Conservation (phyloP, 1,140 invertebrate species). For the Mercenaria mercenaria region DNA sequence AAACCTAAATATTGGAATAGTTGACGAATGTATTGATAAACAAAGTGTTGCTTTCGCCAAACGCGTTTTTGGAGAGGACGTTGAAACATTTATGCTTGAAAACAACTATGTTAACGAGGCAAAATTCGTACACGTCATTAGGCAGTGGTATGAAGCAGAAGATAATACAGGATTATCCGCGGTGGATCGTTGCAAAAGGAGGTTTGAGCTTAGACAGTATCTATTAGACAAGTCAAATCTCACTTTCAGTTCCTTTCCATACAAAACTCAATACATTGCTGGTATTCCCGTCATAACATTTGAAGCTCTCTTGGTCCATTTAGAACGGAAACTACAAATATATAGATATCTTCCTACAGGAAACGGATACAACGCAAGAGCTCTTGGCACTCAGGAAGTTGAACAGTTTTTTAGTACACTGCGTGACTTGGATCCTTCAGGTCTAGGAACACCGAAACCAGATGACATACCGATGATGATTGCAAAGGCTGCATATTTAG, state of each 20-base stretch:
- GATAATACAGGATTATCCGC: conserved; percentile 44
- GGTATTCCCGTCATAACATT: conserved; percentile 37
- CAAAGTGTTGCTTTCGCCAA: conserved; percentile 52
- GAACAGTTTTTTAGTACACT: conserved; percentile 59
- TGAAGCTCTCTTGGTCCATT: conserved; percentile 33
- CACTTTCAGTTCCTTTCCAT: conserved; percentile 30
- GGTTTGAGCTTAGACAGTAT: conserved; percentile 17
- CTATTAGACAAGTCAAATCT: neutral
- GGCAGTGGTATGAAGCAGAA: conserved; percentile 55
- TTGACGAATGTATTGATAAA: conserved; percentile 54
- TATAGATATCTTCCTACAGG: neutral
- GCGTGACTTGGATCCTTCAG: conserved; percentile 47
- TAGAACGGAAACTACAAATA: conserved; percentile 42
- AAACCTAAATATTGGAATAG: neutral
- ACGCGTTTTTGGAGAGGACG: conserved; percentile 39
- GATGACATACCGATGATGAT: conserved; percentile 28
- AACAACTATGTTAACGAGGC: conserved; percentile 27
- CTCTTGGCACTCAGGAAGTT: conserved; percentile 45
- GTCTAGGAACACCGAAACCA: conserved; percentile 58
- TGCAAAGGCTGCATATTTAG: neutral
- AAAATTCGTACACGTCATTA: conserved; percentile 28
- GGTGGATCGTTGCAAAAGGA: neutral
- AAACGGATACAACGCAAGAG: conserved; percentile 28
- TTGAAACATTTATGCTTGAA: neutral
- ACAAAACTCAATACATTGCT: conserved; percentile 10